phyloP scores from a whole-genome alignment of 1,140 invertebrate genomes.

The Frieseomelitta varia region DNA sequence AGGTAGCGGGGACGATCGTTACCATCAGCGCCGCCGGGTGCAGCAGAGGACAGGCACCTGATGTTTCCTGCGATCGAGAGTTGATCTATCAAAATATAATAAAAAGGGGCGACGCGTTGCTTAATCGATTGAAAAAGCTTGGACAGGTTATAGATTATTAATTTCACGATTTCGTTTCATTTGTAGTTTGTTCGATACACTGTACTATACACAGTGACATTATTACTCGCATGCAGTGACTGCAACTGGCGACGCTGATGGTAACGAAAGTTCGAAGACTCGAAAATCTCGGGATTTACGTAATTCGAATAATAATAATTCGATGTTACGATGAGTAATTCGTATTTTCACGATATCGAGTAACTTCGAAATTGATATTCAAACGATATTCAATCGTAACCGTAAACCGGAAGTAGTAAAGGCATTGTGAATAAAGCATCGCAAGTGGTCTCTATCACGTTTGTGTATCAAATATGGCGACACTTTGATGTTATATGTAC shows the following conservation, averaged over 20 bases:
- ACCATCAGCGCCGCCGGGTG: conserved; percentile 84
- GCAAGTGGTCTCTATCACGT: too few species aligned
- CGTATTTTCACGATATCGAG: neutral
- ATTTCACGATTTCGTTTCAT: neutral
- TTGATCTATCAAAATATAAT: conserved; percentile 88
- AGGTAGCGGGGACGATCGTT: conserved; percentile 88
- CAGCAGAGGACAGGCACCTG: conserved; percentile 85
- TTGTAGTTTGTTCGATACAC: neutral
- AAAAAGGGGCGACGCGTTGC: conserved; percentile 90
- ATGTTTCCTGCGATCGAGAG: conserved; percentile 68
- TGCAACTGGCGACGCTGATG: too few species aligned
- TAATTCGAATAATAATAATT: neutral
- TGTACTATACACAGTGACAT: neutral
- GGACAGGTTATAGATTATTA: conserved; percentile 86
- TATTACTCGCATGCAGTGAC: neutral
- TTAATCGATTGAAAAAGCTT: conserved; percentile 91
- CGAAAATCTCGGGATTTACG: neutral
- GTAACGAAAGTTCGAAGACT: too few species aligned
- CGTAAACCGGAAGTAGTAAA: too few species aligned
- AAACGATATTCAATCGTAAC: too few species aligned
- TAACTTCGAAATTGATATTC: too few species aligned
- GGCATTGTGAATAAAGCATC: too few species aligned
- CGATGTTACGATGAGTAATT: neutral
- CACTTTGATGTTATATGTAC: neutral
- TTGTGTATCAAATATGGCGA: neutral